These are phyloP conservation scores for Zootermopsis nevadensis DNA, from an alignment of 2,888 invertebrate species.

Conservation along the genomic window DNA sequence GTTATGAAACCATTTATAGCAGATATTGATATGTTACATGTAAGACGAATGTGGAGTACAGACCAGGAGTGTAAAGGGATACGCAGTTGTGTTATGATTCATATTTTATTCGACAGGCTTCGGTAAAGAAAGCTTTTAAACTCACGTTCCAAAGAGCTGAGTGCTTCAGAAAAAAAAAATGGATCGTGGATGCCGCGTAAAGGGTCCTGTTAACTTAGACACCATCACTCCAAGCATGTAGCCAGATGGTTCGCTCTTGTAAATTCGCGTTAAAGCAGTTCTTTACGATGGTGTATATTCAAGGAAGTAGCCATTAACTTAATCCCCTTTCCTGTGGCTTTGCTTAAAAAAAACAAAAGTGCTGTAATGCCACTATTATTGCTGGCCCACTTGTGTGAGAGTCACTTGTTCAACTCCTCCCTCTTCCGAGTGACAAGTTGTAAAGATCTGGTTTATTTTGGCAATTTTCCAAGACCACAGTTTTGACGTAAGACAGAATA, in stretches of 20 bases:
- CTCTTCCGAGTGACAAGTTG: too few species aligned
- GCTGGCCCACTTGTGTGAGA: too few species aligned
- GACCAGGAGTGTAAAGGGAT: too few species aligned
- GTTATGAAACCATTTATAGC: constrained; percentile 8
- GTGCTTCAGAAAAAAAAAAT: constrained; percentile 1
- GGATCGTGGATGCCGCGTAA: neutral
- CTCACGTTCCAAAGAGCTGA: neutral
- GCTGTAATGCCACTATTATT: too few species aligned
- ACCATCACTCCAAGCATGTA: neutral
- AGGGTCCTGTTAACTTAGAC: neutral
- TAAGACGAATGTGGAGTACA: neutral
- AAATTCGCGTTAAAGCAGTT: neutral
- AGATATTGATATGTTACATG: neutral
- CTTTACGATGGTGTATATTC: neutral
- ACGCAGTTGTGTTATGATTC: neutral
- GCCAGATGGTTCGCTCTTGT: constrained; percentile 8
- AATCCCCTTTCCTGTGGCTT: neutral
- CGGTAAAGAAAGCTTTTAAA: constrained; percentile 14
- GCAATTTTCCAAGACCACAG: too few species aligned
- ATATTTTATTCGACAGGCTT: constrained; percentile 25
- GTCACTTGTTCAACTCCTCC: too few species aligned
- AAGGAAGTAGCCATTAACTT: neutral
- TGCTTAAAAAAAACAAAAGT: too few species aligned
- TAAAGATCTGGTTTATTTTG: too few species aligned
- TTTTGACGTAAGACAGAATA: too few species aligned